Evolutionary conservation across 2,797 vertebrate species (phyloP).

Genomic region (Chiloscyllium punctatum): DNA sequence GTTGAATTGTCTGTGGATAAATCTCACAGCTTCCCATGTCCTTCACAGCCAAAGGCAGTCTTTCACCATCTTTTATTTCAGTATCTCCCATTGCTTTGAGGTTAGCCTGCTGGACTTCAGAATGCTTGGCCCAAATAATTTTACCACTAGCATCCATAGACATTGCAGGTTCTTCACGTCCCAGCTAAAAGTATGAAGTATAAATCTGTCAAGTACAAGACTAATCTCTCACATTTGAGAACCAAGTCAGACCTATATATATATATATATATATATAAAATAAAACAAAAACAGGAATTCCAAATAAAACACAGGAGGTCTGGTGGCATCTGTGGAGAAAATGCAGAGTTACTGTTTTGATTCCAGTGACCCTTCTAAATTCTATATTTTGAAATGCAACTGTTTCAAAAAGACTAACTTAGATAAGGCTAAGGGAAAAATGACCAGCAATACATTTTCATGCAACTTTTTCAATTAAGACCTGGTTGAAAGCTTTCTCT

Average conservation of each 20-base stretch:
- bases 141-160: constrained; percentile 97
- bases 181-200: constrained; percentile 63
- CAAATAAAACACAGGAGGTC: too few relatives aligned
- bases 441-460: neutral
- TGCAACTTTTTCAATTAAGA: neutral
- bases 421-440: too few relatives aligned
- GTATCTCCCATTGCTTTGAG: constrained; percentile 96
- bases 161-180: constrained; percentile 95
- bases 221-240: neutral
- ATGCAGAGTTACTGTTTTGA: too few relatives aligned
- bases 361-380: too few relatives aligned
- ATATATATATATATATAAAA: neutral
- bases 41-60: constrained; percentile 87
- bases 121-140: constrained; percentile 98
- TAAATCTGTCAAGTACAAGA: neutral
- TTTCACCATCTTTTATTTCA: constrained; percentile 94
- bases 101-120: constrained; percentile 94
- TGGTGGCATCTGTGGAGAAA: too few relatives aligned
- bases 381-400: neutral
- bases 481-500: neutral
- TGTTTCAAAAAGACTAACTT: neutral
- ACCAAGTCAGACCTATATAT: neutral
- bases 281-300: neutral
- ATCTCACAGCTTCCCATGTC: constrained; percentile 99
- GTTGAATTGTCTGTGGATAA: constrained; percentile 96